Conservation (phyloP, 2,888 invertebrate species). For the Alloplasta piceator region DNA sequence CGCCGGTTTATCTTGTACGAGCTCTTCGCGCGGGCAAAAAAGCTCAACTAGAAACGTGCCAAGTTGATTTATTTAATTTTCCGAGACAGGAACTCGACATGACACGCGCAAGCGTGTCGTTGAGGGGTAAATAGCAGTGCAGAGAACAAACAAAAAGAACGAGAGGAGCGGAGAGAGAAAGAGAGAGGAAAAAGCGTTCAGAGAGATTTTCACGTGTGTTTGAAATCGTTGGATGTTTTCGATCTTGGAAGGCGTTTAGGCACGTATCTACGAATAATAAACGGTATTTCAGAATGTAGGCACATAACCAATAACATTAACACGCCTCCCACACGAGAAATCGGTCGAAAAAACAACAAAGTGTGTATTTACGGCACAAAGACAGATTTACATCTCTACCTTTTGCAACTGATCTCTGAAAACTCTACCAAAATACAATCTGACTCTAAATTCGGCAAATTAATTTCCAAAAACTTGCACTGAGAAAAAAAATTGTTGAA, state of each 20-base stretch:
- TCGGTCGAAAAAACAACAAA: background rate
- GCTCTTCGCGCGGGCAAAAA: slow-evolving; percentile 1
- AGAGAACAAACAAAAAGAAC: background rate
- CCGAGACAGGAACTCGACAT: slow-evolving; percentile 55
- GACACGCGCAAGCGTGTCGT: slow-evolving; percentile 53
- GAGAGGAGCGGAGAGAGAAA: background rate
- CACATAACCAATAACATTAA: slow-evolving; percentile 34
- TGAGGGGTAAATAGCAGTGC: slow-evolving; percentile 47
- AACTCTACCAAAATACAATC: no score
- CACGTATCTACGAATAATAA: slow-evolving; percentile 42
- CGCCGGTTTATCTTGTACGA: no score
- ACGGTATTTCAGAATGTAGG: slow-evolving; percentile 3
- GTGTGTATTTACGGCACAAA: no score
- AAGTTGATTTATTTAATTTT: slow-evolving; percentile 61
- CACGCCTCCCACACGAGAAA: background rate
- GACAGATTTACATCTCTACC: no score
- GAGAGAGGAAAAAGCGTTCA: background rate
- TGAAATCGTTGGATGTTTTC: slow-evolving; percentile 45
- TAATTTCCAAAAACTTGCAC: no score
- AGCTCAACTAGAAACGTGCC: slow-evolving; percentile 36
- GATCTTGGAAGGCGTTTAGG: slow-evolving; percentile 27
- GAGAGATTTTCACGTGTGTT: slow-evolving; percentile 33
- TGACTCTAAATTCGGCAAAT: no score
- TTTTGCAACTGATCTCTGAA: no score
- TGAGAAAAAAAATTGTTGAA: no score